Base-by-base conservation (phyloP, 2,113 vertebrate species). In the Paraplagusia blochii region DNA sequence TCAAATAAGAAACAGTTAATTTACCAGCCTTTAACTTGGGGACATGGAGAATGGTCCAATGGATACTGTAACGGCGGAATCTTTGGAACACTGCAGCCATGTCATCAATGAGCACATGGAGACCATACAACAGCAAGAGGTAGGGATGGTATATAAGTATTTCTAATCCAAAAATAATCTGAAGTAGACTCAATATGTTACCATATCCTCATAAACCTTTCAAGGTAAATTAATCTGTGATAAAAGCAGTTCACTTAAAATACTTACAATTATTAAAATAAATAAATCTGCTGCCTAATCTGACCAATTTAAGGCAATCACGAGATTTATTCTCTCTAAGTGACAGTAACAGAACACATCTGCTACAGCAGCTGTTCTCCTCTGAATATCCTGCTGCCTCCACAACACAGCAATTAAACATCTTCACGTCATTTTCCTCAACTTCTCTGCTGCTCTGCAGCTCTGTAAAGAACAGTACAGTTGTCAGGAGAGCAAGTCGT, bases 41-140 rank as follows among this genome's bases (percentile, higher is more conserved):
- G 59, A 54, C 7, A 40, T 10, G 64, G 66, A 72, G 0, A 29
- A 59, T 18, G 45, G 40, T 52, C 34, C 40, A 48, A 87, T 85
- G 80, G 83, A 85, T 69, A 53, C 54, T 40, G 8, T 52, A 42
- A 33, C 15, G 58, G 64, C 47, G 57, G 29, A 54, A 47, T 15
- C 49, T 33, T 19, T 52, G 53, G 47, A 13, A 29, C 29, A 53
- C 43, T 22, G 65, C 46, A 53, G 14, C 17, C 8, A 9, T 61
- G 68, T 53, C 10, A 61, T 18, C n/a, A 12, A 43, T 18, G 19
- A 74, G 55, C 44, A 16, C 14, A 73, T 63, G 62, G 69, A 66
- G 58, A 51, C 69, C 78, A 33, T 72, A 19, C 58, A 34, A 44
- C 36, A 45, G 46, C 52, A 40, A 44, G 51, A 78, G 86, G 86